These are phyloP conservation scores for Drosophila yooni DNA, from an alignment of 2,888 invertebrate genomes.

Conservation along the genomic window DNA sequence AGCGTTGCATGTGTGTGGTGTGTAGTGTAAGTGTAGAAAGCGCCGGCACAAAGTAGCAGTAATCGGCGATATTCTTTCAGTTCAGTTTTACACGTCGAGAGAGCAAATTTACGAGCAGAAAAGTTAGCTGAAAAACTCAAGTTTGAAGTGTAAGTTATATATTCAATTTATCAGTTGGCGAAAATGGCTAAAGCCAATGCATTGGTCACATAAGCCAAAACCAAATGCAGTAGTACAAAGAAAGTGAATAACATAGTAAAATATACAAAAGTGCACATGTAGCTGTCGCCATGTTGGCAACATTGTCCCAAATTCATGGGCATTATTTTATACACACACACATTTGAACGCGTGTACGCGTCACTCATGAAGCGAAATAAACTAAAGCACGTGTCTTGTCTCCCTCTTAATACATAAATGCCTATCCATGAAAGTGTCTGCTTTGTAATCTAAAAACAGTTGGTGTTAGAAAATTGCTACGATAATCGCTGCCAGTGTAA, in stretches of 20 bases:
- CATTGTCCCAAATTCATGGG: slow-evolving; percentile 7
- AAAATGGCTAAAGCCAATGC: not conserved
- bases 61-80: slow-evolving; percentile 56
- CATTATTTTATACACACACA: not conserved
- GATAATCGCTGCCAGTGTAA: slow-evolving; percentile 31
- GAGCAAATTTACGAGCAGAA: slow-evolving; percentile 24
- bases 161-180: slow-evolving; percentile 1
- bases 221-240: not conserved
- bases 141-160: slow-evolving; percentile 55
- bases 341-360: not conserved
- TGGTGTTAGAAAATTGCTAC: slow-evolving; percentile 4
- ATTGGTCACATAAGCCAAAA: not conserved
- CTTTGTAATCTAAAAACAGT: not conserved
- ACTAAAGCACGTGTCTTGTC: slow-evolving; percentile 34
- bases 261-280: slow-evolving; percentile 29
- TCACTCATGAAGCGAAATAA: not conserved
- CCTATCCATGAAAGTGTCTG: not conserved
- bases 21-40: slow-evolving; percentile 53
- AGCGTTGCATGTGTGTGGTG: slow-evolving; percentile 24
- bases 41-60: slow-evolving; percentile 57
- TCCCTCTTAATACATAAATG: not conserved
- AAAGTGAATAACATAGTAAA: not conserved
- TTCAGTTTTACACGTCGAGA: slow-evolving; percentile 63
- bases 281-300: slow-evolving; percentile 76
- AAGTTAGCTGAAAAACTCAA: slow-evolving; percentile 33